Conservation (phyloP, 2,888 invertebrate species). For the Ommatoiulus sabulosus region DNA sequence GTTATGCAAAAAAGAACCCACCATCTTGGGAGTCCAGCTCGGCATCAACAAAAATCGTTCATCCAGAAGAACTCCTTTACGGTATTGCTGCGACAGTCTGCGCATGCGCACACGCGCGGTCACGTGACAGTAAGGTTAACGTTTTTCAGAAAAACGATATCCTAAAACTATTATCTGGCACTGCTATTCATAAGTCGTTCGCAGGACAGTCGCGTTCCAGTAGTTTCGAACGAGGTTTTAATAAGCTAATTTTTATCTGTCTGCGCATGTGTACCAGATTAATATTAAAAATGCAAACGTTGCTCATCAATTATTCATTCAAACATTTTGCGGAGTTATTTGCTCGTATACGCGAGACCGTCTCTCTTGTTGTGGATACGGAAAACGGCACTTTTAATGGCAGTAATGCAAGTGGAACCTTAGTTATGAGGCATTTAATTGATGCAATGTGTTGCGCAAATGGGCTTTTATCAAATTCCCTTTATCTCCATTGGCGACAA, state of each 20-base stretch:
- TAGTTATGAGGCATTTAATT: constrained; percentile 6
- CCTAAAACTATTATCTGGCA: too few relatives aligned
- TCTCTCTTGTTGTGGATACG: neutral
- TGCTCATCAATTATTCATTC: neutral
- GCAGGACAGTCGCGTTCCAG: neutral
- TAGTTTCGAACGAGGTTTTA: neutral
- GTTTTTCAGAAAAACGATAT: too few relatives aligned
- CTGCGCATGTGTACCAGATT: neutral
- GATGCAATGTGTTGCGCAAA: neutral
- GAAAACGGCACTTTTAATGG: constrained; percentile 12
- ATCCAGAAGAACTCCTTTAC: too few relatives aligned
- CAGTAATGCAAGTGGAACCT: neutral
- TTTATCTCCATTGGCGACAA: constrained; percentile 33
- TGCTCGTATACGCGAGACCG: neutral
- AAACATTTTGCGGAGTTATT: neutral
- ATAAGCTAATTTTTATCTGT: neutral
- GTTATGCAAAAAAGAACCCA: too few relatives aligned
- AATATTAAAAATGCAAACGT: constrained; percentile 30
- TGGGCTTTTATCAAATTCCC: neutral
- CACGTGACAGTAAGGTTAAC: too few relatives aligned
- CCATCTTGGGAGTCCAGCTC: too few relatives aligned
- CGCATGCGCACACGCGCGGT: too few relatives aligned
- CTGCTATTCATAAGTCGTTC: neutral
- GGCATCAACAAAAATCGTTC: too few relatives aligned
- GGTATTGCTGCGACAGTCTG: too few relatives aligned